Percentiles rank a stretch among this genome's conserved stretches.
Evolutionary conservation across 2,113 vertebrate genomes (phyloP).

Genomic region (Prionailurus viverrinus): DNA sequence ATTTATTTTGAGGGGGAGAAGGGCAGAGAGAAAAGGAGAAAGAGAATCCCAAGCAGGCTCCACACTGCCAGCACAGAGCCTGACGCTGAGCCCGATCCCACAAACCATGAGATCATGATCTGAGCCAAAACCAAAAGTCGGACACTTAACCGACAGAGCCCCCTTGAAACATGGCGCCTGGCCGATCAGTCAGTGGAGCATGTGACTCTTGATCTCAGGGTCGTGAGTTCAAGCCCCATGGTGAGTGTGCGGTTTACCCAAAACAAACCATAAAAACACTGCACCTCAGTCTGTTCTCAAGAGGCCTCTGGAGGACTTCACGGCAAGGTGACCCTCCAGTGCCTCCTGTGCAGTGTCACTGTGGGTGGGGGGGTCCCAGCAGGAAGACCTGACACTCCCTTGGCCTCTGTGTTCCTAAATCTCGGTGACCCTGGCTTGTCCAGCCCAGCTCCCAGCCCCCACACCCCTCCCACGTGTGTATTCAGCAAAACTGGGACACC

Average conservation of each 20-base stretch:
- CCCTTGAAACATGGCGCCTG: neutral
- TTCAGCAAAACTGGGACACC: neutral
- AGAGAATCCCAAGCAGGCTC: no score
- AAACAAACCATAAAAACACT: neutral
- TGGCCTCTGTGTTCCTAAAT: neutral
- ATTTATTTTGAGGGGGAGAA: no score
- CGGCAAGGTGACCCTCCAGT: neutral
- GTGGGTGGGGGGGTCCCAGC: neutral
- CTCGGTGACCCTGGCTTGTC: neutral
- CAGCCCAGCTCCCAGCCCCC: neutral
- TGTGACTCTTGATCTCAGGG: neutral
- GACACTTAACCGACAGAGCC: neutral
- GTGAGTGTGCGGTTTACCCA: neutral
- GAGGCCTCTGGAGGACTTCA: neutral
- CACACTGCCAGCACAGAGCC: no score
- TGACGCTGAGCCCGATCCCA: no score
- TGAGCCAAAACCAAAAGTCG: no score
- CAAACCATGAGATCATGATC: no score
- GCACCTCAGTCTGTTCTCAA: neutral
- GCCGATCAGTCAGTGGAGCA: neutral
- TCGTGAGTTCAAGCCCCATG: neutral
- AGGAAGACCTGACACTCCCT: neutral
- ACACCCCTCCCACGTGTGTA: neutral
- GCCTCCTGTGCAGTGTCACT: neutral
- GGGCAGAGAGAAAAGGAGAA: no score